These are phyloP conservation scores for Andrena minutula DNA, from an alignment of 2,888 invertebrate species.

Conservation along the genomic window DNA sequence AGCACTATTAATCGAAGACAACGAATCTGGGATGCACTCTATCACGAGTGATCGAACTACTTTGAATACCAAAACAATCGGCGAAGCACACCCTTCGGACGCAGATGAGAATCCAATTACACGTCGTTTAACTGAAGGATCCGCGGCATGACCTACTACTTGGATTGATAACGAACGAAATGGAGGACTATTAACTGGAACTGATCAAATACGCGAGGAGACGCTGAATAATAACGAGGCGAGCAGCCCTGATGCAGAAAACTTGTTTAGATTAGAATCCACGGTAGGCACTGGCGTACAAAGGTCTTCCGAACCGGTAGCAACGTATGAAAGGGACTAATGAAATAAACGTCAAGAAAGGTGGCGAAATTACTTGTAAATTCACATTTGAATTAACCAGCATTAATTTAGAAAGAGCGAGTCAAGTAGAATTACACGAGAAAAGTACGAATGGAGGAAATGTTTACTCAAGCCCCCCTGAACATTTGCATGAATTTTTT, in stretches of 20 bases:
- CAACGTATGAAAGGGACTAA: background rate
- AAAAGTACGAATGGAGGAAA: background rate
- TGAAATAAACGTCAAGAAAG: background rate
- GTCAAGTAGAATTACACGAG: background rate
- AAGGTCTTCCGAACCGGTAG: background rate
- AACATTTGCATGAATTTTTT: background rate
- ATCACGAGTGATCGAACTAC: constrained; percentile 2
- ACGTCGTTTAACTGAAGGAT: constrained; percentile 21
- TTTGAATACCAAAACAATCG: constrained; percentile 46
- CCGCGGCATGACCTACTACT: background rate
- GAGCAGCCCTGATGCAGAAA: no score
- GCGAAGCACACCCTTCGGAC: background rate
- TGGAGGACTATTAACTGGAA: background rate
- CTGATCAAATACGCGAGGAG: background rate
- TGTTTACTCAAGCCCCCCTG: no score
- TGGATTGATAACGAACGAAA: constrained; percentile 28
- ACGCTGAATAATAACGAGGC: background rate
- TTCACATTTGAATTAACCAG: background rate
- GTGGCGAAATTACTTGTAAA: no score
- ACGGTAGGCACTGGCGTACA: background rate
- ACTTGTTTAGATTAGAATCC: background rate
- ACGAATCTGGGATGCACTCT: background rate
- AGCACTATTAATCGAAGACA: constrained; percentile 31
- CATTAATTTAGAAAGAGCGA: constrained; percentile 7
- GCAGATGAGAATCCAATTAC: constrained; percentile 25